phyloP scores from a whole-genome alignment of 2,797 vertebrate genomes.

The Leptoclinus maculatus region DNA sequence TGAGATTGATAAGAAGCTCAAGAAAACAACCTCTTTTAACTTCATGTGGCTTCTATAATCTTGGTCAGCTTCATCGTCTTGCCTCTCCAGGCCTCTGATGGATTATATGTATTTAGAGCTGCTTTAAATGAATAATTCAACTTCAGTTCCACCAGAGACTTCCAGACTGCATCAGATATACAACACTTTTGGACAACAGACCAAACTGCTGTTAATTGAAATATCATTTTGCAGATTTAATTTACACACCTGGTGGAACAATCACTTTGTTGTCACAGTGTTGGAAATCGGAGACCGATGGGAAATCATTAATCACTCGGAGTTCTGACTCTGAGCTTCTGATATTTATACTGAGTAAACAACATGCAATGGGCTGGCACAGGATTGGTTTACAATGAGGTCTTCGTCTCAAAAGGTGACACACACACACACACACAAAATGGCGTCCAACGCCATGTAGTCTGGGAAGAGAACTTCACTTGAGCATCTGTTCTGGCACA shows the following conservation, averaged over 20 bases:
- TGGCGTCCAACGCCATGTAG: no score
- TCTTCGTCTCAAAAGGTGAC: no score
- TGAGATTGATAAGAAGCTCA: not conserved
- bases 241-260: not conserved
- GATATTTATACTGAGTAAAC: no score
- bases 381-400: no score
- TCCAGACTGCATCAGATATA: not conserved
- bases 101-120: constrained; percentile 1
- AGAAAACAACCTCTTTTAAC: not conserved
- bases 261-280: not conserved
- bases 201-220: not conserved
- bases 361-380: no score
- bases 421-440: no score
- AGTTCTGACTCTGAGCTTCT: no score
- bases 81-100: not conserved
- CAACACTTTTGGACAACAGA: not conserved
- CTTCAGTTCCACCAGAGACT: not conserved
- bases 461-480: no score
- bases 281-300: no score
- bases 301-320: no score
- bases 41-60: not conserved
- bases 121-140: not conserved
- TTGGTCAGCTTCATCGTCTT: not conserved
- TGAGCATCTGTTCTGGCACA: no score
- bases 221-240: not conserved